Evolutionary conservation across 2,888 invertebrate genomes (phyloP), one percentile per base, ranked within the genome.

Genomic region (Mythimna impura): DNA sequence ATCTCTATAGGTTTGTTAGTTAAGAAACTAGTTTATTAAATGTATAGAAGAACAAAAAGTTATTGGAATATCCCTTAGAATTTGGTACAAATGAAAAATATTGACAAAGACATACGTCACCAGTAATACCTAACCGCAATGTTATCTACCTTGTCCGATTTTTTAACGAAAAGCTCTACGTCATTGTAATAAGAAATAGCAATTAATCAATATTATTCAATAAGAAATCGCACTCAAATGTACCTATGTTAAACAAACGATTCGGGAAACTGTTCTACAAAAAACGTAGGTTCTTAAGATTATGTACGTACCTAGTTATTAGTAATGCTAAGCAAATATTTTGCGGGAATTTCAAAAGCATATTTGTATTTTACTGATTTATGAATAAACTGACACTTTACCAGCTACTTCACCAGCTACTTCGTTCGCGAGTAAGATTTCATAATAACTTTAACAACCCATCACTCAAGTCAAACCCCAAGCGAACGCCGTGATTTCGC

Each of bases 211-310:
- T 47, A 54, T 36, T 34, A n/a, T 36, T 62, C n/a, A n/a, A 34
- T 57, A 71, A 62, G 61, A 63, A 71, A 71, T 71, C 66, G n/a
- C 65, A 66, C 5, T 47, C 55, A 79, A 73, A 73, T 66, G n/a
- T n/a, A 25, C 1, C 2, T 25, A 66, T 10, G n/a, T 22, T 65
- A 47, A 71, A 47, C 57, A 78, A 57, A 71, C 25, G 0, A 0
- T 52, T 25, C 1, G 54, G 17, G 17, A 47, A 60, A 47, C 43
- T 43, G 25, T 9, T 63, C n/a, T 20, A 30, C 14, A 22, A 47
- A 43, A 22, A 20, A 34, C 34, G 20, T 58, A 50, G 9, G 30
- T 25, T 25, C 25, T 2, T 9, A 20, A 14, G 0, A 52, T 17
- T 36, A n/a, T 3, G 6, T 63, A 30, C 10, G 1, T 47, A 14